Evolutionary conservation across 2,888 invertebrate species (phyloP), one percentile per base, ranked within the genome.

Genomic region (Phorcus lineatus): DNA sequence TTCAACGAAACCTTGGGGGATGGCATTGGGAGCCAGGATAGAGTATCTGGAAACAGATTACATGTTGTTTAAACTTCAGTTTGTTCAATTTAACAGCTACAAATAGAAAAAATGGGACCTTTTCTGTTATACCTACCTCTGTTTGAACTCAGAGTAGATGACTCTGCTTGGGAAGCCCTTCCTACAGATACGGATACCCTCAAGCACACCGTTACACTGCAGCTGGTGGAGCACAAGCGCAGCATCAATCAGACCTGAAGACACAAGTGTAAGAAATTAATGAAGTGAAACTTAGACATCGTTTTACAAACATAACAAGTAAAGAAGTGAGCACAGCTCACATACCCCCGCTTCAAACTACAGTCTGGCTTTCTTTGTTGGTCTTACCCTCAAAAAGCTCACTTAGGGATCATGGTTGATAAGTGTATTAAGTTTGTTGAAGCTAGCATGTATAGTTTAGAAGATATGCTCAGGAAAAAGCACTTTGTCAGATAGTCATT

Each of bases 181-280:
- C 95, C 99, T 97, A 95, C 99, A 99, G 95, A 99, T 99, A 97
- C 99, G 98, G 95, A 99, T 99, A 95, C 99, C 99, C 96, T 99
- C 99, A 95, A 99, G 97, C 95, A 99, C 99, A 97, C 99, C 99
- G 96, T 99, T 99, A 96, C 99, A 99, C 91, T 98, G 99, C 94
- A 99, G 96, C 95, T 99, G 99, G 95, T 99, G 99, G 97, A 99
- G 97, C 86, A 99, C 99, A 94, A 99, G 96, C 93, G 97, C 97
- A 88, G 99, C 98, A 94, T 99, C 99, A 93, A 99, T 98, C 90
- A 99, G 95, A 95, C 99, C 98, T 96, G 84, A 13, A 82, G 62
- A 11, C 16, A 28, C 2, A 11, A 22, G 11, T 11, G 9, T 17
- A 11, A 24, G 22, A 13, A 28, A 6, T 28, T 13, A 28, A 3